Base-by-base conservation (phyloP, 2,113 vertebrate species). In the Limanda limanda region DNA sequence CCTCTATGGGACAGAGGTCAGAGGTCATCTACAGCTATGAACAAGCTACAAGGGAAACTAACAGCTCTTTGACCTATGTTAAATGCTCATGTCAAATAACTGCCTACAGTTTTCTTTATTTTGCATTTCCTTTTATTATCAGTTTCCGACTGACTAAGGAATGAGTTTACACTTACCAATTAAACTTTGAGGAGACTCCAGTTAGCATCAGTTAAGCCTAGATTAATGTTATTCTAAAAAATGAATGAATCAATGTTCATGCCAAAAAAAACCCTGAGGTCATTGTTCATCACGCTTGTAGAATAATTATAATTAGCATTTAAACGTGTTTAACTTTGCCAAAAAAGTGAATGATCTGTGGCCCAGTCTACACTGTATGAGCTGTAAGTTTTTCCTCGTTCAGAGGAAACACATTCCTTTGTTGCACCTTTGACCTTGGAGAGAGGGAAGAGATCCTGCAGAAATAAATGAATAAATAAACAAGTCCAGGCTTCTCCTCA, bases 381-480 rank as follows among this genome's bases (percentile, higher is more conserved):
- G 72, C 60, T 80, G 75, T 84, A 68, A 58, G 68, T 82, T 83
- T 85, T 31, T 7, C 31, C 31, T 31, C 85, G 75, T 89, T 78
- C 42, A 25, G 83, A 88, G 83, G 86, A 90, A 87, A 88, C 89
- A 82, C 91, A 92, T 92, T 92, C 90, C 83, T 89, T 42, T n/a
- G 68, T 63, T 71, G 24, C 71, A 89, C 88, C 83, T 84, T 74
- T 92, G 91, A 91, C 89, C 88, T 80, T 70, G 74, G 63, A 88
- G 63, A 81, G 83, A 90, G 71, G 51, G 74, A 77, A 79, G 66
- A 76, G 74, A 90, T 89, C 74, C 83, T 82, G 76, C 79, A 86
- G 85, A 90, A 90, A 87, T 90, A 87, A 85, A 88, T 76, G 75
- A 77, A 90, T 78, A 91, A 92, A 91, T 86, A 90, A 91, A 89